Evolutionary conservation across 2,113 vertebrate species (phyloP).

Genomic region (Anarhynchus alexandrinus): DNA sequence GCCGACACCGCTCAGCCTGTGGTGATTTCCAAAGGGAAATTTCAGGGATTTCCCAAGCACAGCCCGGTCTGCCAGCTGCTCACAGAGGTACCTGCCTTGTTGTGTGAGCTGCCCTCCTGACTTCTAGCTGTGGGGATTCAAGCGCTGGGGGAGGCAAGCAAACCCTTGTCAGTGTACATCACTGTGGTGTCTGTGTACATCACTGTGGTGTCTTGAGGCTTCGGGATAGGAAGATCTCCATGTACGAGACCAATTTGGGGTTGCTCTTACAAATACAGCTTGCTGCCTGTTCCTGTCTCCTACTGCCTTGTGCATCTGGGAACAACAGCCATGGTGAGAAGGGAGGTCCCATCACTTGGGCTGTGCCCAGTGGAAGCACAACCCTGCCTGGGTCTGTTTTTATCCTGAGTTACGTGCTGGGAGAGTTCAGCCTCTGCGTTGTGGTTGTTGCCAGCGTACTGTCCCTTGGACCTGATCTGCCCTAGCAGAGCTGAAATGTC

Average conservation of each 20-base stretch:
- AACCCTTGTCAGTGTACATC: not conserved
- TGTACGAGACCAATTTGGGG: not conserved
- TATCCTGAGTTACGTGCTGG: not conserved
- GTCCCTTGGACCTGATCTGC: not conserved
- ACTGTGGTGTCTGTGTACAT: not conserved
- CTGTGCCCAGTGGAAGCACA: not conserved
- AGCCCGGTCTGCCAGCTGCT: not conserved
- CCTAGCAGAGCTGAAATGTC: not conserved
- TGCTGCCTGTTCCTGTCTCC: not conserved
- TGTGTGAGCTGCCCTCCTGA: not conserved
- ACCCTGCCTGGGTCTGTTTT: not conserved
- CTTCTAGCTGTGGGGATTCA: not conserved
- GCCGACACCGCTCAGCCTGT: not conserved
- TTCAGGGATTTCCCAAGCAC: not conserved
- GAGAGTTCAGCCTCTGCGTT: not conserved
- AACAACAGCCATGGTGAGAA: not conserved
- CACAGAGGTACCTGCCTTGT: not conserved
- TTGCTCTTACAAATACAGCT: not conserved
- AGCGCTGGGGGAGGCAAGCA: not conserved
- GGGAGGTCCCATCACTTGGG: not conserved
- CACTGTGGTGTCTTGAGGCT: not conserved
- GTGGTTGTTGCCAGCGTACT: not conserved
- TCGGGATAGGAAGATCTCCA: not conserved
- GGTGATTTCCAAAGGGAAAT: not conserved
- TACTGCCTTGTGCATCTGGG: accelerated